A percentile compares a stretch with the other conserved stretches of the same genome.
Conservation (phyloP, 1,140 invertebrate genomes). For the Zaprionus inermis region DNA sequence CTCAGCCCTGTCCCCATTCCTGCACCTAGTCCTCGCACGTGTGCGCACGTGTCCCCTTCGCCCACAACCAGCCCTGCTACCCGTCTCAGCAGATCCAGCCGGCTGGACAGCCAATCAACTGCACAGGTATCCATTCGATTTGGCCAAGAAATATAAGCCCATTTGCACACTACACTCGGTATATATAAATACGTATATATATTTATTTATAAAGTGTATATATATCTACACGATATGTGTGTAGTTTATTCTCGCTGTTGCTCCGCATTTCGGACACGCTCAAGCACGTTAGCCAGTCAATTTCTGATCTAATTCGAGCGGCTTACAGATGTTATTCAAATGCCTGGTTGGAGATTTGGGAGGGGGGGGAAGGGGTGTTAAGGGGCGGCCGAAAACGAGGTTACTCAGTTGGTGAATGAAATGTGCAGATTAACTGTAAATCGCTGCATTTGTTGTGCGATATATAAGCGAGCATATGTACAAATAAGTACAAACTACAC, state of each 20-base stretch:
- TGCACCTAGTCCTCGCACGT: no score
- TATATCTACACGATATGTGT: not conserved
- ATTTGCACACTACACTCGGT: not conserved
- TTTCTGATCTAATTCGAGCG: slow-evolving; percentile 14
- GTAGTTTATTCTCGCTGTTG: not conserved
- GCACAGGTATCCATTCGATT: slow-evolving; percentile 1
- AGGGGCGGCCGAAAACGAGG: not conserved
- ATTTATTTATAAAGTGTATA: not conserved
- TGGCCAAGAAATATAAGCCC: slow-evolving; percentile 9
- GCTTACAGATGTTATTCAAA: slow-evolving; percentile 10
- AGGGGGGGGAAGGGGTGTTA: no score
- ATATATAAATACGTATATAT: not conserved
- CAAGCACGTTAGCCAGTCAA: slow-evolving; percentile 13
- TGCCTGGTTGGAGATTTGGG: no score
- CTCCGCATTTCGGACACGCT: not conserved
- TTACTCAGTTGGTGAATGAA: slow-evolving; percentile 29
- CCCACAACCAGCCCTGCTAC: no score
- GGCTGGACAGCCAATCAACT: not conserved
- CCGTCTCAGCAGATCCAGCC: no score
- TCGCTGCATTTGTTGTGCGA: slow-evolving; percentile 35
- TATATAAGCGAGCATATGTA: slow-evolving; percentile 33
- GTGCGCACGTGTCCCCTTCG: no score
- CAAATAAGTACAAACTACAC: slow-evolving; percentile 27
- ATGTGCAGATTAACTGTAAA: slow-evolving; percentile 47
- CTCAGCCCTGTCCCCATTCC: not conserved